These are phyloP conservation scores for Orthosia cruda DNA, from an alignment of 2,888 invertebrate species.

Conservation along the genomic window DNA sequence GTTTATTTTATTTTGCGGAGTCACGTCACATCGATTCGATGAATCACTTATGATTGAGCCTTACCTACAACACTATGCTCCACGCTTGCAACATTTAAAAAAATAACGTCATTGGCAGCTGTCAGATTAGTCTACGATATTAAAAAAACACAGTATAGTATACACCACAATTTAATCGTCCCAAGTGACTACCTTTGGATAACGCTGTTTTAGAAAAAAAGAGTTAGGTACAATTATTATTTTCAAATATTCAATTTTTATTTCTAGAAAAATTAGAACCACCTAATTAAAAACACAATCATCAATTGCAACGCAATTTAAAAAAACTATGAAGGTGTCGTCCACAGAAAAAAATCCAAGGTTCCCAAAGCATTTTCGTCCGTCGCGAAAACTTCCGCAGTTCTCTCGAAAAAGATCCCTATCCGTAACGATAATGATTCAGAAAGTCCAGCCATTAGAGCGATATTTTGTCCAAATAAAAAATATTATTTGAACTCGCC, in stretches of 20 bases:
- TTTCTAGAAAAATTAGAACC: not conserved
- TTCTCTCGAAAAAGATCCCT: conserved; percentile 30
- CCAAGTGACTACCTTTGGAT: no score
- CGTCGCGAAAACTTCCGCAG: conserved; percentile 38
- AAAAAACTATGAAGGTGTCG: not conserved
- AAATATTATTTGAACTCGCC: conserved; percentile 67
- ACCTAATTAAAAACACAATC: not conserved
- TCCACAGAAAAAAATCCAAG: not conserved
- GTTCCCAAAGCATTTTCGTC: conserved; percentile 22
- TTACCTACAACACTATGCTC: no score
- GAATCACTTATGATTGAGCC: no score
- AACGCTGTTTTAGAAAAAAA: no score
- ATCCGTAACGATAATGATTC: conserved; percentile 58
- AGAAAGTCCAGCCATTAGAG: conserved; percentile 39
- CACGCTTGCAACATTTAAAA: no score
- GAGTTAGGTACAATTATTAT: not conserved
- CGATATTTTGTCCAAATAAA: conserved; percentile 63
- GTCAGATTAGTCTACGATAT: no score
- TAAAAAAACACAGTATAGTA: no score
- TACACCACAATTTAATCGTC: no score
- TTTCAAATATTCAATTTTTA: not conserved
- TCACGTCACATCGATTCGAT: no score
- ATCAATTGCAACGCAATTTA: not conserved
- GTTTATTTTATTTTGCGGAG: no score
- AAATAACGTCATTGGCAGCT: no score